Evolutionary conservation across 2,888 invertebrate species (phyloP).

Genomic region (Thera britannica): DNA sequence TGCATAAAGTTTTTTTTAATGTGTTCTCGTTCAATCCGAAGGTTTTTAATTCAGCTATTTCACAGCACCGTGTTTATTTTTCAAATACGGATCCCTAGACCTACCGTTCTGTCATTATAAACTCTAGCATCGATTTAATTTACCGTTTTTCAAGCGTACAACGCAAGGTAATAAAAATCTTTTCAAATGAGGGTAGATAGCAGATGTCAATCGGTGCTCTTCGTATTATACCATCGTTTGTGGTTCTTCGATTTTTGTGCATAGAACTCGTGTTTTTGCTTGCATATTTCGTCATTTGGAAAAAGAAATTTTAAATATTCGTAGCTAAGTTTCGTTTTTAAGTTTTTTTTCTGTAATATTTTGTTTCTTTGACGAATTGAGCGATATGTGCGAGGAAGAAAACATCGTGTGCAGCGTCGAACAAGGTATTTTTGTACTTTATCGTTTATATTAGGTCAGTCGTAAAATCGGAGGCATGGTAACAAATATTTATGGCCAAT

Average conservation of each 20-base stretch:
- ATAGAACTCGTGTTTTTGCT: constrained; percentile 18
- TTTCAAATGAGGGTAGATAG: constrained; percentile 24
- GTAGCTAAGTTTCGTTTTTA: not conserved
- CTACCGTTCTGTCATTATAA: constrained; percentile 8
- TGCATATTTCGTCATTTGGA: constrained; percentile 22
- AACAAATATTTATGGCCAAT: too few relatives aligned
- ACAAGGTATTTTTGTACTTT: constrained; percentile 16
- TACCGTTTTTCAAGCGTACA: constrained; percentile 6
- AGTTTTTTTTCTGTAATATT: constrained; percentile 19
- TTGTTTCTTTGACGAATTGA: constrained; percentile 22
- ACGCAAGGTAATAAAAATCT: constrained; percentile 22
- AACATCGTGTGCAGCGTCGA: constrained; percentile 8
- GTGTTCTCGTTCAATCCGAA: too few relatives aligned
- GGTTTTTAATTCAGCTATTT: not conserved
- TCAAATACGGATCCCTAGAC: not conserved
- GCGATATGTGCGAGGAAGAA: constrained; percentile 26
- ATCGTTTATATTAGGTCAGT: not conserved
- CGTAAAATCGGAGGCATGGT: too few relatives aligned
- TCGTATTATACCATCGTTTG: not conserved
- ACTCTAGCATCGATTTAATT: constrained; percentile 12
- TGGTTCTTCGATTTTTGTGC: constrained; percentile 10
- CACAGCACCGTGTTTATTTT: not conserved
- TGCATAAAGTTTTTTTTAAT: too few relatives aligned
- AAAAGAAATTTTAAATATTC: constrained; percentile 25
- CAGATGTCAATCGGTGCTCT: not conserved